phyloP scores from a whole-genome alignment of 2,797 vertebrate genomes.

The Lagorchestes hirsutus region DNA sequence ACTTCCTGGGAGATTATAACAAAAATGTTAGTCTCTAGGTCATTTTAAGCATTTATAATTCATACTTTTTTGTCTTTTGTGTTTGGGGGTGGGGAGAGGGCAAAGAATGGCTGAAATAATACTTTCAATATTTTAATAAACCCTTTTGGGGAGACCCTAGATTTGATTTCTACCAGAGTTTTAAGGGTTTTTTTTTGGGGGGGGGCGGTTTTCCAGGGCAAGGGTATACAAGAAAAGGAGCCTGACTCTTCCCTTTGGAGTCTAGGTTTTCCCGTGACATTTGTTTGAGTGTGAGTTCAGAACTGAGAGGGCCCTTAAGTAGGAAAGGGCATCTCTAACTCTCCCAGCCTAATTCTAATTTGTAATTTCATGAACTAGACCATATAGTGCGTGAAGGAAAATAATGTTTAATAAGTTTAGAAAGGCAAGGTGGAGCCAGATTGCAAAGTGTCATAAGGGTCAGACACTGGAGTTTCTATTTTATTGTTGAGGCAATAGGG shows the following conservation, averaged over 20 bases:
- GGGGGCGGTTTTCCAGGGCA: neutral
- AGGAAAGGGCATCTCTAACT: neutral
- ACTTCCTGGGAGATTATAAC: neutral
- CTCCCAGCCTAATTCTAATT: neutral
- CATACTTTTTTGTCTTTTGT: neutral
- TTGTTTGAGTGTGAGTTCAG: neutral
- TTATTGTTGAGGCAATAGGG: neutral
- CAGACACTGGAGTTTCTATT: neutral
- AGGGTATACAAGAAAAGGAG: neutral
- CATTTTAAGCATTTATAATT: neutral
- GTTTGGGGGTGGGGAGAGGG: neutral
- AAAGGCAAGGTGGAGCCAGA: neutral
- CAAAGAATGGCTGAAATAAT: neutral
- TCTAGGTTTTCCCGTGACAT: neutral
- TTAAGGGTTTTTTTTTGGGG: neutral
- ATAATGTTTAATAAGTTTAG: neutral
- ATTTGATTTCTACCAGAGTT: neutral
- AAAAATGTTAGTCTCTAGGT: neutral
- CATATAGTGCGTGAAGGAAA: neutral
- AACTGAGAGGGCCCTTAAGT: neutral
- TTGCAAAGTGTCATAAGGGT: neutral
- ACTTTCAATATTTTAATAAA: neutral
- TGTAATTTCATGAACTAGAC: neutral
- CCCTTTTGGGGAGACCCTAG: neutral
- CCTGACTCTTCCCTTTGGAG: neutral